These are phyloP conservation scores for Agrochola litura DNA, from an alignment of 2,888 invertebrate species.

Conservation along the genomic window DNA sequence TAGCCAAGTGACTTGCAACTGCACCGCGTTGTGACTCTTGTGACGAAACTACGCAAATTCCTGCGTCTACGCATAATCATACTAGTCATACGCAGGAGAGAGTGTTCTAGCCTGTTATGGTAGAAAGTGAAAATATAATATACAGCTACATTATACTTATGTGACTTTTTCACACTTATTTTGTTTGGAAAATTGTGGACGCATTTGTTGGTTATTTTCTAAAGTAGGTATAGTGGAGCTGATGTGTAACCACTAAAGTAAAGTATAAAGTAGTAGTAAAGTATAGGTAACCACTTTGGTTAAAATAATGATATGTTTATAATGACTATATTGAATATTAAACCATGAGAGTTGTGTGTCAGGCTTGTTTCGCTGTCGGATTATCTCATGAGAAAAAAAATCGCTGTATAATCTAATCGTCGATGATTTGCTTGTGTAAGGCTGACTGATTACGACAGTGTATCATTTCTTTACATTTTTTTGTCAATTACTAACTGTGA, in stretches of 20 bases:
- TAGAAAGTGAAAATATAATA: conserved; percentile 61
- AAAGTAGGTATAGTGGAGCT: conserved; percentile 4
- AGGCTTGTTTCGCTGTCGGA: conserved; percentile 29
- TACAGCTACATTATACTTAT: conserved; percentile 39
- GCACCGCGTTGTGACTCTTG: conserved; percentile 16
- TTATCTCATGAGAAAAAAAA: conserved; percentile 21
- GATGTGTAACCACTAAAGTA: no score
- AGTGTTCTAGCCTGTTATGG: conserved; percentile 35
- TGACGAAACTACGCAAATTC: conserved; percentile 55
- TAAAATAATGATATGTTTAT: conserved; percentile 22
- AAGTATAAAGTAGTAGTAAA: no score
- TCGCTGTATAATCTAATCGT: background rate
- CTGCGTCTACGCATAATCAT: conserved; percentile 50
- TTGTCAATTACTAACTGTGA: no score
- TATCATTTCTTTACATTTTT: background rate
- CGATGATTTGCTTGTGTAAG: background rate
- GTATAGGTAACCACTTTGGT: conserved; percentile 9
- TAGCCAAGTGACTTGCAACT: conserved; percentile 41
- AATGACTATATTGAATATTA: conserved; percentile 18
- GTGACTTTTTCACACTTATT: conserved; percentile 43
- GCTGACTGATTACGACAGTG: background rate
- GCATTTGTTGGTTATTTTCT: conserved; percentile 43
- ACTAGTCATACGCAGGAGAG: conserved; percentile 50
- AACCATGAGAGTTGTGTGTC: conserved; percentile 30
- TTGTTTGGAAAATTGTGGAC: conserved; percentile 45